Base-by-base conservation (phyloP, 2,113 vertebrate species). In the Sardina pilchardus region DNA sequence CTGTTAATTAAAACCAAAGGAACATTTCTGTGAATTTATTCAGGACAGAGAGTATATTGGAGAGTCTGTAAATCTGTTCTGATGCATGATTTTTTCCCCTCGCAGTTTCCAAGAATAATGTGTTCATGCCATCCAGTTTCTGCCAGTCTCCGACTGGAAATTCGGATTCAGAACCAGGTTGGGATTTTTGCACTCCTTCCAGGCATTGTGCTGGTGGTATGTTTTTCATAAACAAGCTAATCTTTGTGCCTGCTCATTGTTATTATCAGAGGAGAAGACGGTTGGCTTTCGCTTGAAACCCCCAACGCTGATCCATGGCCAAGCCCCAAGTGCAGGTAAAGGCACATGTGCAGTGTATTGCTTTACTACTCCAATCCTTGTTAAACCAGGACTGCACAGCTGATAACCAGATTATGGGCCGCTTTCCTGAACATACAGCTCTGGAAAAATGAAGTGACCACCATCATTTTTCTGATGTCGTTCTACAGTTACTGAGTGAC, bases 281-380 rank as follows among this genome's bases (percentile, higher is more conserved):
- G 94, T 95, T 26, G 96, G 96, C 34, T 97, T 97, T 93, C 94
- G 96, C 63, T 90, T 97, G 90, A 97, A 96, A 89, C 96, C 96
- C 0, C 96, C 96, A 0, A 97, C 94, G 0, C 92, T 97, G 63
- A 97, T 97, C 89, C 96, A 97, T 26, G 96, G 96, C n/a, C 96
- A 97, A 91, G 96, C 96, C 0, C 96, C 96, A 17, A 97, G 96
- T 34, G 94, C 96, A 91, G 96, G 96, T 97, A 90, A 90, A 96
- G 84, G 42, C 16, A 2, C 39, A 42, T 1, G 30, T 21, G 4
- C 26, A 4, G 63, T 17, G 30, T 34, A 16, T 78, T 17, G 26
- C 71, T 19, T 36, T 78, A 12, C 12, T 59, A 59, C 4, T 78
- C 26, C 26, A 16, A 12, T 78, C 63, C n/a, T 71, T 1, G 0